Evolutionary conservation across 2,797 vertebrate genomes (phyloP).

Genomic region (Trachurus trachurus): DNA sequence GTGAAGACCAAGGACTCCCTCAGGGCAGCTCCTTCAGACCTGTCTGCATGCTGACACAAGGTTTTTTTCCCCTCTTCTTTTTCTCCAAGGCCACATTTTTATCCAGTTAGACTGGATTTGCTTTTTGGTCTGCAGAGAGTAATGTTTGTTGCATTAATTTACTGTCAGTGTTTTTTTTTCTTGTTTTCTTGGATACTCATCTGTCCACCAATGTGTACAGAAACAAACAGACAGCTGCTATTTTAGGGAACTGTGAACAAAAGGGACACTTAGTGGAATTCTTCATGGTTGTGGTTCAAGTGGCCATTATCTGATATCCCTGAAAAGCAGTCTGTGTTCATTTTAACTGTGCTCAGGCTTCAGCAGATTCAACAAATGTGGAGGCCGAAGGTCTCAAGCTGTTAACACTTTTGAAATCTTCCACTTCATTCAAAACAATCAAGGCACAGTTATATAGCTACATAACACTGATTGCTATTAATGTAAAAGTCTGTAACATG

Average conservation of each 20-base stretch:
- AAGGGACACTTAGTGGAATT: slow-evolving; percentile 3
- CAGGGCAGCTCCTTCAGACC: slow-evolving; percentile 70
- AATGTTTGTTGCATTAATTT: slow-evolving; percentile 35
- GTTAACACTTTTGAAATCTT: slow-evolving; percentile 34
- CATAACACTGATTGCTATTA: slow-evolving; percentile 27
- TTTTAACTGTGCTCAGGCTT: slow-evolving; percentile 34
- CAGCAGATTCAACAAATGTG: background rate
- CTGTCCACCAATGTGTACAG: slow-evolving; percentile 15
- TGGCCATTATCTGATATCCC: slow-evolving; percentile 37
- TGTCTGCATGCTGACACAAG: slow-evolving; percentile 71
- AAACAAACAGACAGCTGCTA: slow-evolving; percentile 36
- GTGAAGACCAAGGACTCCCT: slow-evolving; percentile 64
- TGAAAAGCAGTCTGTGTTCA: slow-evolving; percentile 46
- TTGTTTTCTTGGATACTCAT: slow-evolving; percentile 7
- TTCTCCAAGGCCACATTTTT: slow-evolving; percentile 32
- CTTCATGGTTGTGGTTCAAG: slow-evolving; percentile 23
- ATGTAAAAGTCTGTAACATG: slow-evolving; percentile 43
- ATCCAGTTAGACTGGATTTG: slow-evolving; percentile 36
- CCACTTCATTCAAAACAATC: slow-evolving; percentile 21
- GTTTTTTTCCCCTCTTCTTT: background rate
- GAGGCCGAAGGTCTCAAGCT: slow-evolving; percentile 20
- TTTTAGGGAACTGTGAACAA: slow-evolving; percentile 45
- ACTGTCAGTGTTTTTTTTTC: slow-evolving; percentile 2
- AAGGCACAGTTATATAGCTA: slow-evolving; percentile 51
- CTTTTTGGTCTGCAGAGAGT: slow-evolving; percentile 12